Conservation (phyloP, 2,797 vertebrate genomes). For the Melanotaenia parkinsoni region DNA sequence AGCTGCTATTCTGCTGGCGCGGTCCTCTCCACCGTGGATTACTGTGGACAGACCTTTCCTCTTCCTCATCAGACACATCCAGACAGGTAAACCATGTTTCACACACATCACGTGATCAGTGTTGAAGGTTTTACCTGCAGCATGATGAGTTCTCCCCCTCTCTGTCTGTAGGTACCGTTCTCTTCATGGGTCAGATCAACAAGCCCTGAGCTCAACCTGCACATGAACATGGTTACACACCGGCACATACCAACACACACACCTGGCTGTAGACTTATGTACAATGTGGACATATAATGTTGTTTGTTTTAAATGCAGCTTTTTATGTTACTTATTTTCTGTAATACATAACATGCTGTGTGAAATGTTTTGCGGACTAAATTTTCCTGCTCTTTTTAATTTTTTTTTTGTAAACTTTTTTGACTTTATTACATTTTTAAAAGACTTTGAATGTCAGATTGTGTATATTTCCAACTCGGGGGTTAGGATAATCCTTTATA, state of each 20-base stretch:
- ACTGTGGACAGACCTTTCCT: constrained; percentile 92
- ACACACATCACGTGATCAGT: not conserved
- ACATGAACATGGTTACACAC: constrained; percentile 33
- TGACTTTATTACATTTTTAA: constrained; percentile 65
- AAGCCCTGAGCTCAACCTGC: constrained; percentile 83
- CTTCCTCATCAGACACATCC: constrained; percentile 93
- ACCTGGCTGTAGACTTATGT: constrained; percentile 62
- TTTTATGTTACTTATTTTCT: constrained; percentile 69
- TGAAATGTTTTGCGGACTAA: constrained; percentile 60
- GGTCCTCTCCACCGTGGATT: constrained; percentile 94
- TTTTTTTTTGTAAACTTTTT: constrained; percentile 57
- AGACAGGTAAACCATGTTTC: constrained; percentile 84
- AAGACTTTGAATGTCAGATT: constrained; percentile 67
- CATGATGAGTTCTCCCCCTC: not conserved
- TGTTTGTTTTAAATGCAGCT: constrained; percentile 68
- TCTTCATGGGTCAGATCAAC: constrained; percentile 97
- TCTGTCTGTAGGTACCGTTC: constrained; percentile 87
- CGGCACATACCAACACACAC: constrained; percentile 14
- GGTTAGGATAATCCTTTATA: constrained; percentile 48
- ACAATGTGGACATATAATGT: constrained; percentile 57
- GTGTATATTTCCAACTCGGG: constrained; percentile 64
- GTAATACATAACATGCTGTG: constrained; percentile 53
- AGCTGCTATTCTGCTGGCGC: constrained; percentile 93
- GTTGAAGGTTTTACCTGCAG: not conserved
- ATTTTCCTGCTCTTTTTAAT: constrained; percentile 58